phyloP scores from a whole-genome alignment of 37 sponge, comb jelly and placozoan species.

The Chondrosia reniformis region DNA sequence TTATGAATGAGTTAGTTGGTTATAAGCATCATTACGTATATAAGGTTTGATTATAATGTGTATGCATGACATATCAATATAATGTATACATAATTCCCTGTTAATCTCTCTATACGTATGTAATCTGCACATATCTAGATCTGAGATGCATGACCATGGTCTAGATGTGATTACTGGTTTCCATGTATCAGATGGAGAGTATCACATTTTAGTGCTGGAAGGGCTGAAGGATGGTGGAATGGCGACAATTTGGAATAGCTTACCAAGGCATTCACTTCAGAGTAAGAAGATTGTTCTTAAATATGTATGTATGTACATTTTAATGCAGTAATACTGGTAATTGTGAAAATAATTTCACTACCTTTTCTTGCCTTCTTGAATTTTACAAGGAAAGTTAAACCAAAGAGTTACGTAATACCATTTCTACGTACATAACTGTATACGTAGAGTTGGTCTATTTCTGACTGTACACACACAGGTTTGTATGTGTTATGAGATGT shows the following conservation, averaged over 20 bases:
- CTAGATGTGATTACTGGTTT: conserved; percentile 71
- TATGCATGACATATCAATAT: not conserved
- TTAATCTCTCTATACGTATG: conserved; percentile 1
- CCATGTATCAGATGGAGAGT: conserved; percentile 65
- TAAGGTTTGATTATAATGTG: no score
- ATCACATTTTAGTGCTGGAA: conserved; percentile 81
- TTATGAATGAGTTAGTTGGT: no score
- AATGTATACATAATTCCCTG: not conserved
- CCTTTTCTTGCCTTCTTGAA: no score
- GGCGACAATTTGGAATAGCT: conserved; percentile 53
- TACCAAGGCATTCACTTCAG: conserved; percentile 55
- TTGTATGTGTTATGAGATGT: not conserved
- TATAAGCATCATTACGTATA: no score
- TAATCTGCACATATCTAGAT: conserved; percentile 14
- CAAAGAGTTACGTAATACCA: no score
- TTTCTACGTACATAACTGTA: no score
- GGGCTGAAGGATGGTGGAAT: conserved; percentile 61
- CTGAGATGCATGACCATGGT: conserved; percentile 25
- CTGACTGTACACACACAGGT: not conserved
- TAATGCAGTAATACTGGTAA: no score
- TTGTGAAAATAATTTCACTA: no score
- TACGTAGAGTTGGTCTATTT: not conserved
- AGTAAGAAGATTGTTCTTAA: no score
- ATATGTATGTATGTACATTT: no score
- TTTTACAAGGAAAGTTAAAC: no score